Evolutionary conservation across 2,797 vertebrate species (phyloP), one percentile per base, ranked within the genome.

Genomic region (Danio tinwini): DNA sequence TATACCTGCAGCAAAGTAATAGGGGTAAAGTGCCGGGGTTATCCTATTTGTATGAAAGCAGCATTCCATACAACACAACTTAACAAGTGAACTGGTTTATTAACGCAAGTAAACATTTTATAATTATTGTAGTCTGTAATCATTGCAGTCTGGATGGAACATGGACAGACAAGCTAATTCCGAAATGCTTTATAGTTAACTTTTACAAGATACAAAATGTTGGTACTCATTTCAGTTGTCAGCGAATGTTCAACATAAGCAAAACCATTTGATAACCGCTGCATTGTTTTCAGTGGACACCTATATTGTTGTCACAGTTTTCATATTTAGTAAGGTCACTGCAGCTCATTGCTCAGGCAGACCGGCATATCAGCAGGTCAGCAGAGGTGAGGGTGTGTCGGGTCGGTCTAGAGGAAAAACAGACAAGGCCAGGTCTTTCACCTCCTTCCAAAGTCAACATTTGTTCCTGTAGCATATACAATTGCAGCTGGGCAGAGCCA

Each of bases 381-480:
- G 11, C 21, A 61, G 69, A 58, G 69, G 55, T 65, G 42, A 84
- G 76, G 84, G 80, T 71, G 82, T 76, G 73, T 81, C 40, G 42
- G 39, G 50, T 68, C 21, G 74, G 73, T 78, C 73, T 49, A 29
- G 53, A 81, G 65, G 62, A 82, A 85, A 55, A 63, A 67, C 40
- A 42, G 63, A 50, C 81, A 74, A 69, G 59, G 76, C 85, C 77
- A 86, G 21, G 58, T 58, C 82, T 85, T 85, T 84, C 61, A 82
- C 80, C 61, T 62, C 71, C 3, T 12, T 82, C 85, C 84, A 85
- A 81, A 81, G 80, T 50, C 70, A 86, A 86, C 78, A 86, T 75
- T 76, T 69, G 47, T 53, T 55, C 65, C 79, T 29, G 21, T 69
- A 37, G 19, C 49, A 17, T 50, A 81, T 64, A 86, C 82, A 86